Conservation (phyloP, 2,888 invertebrate genomes). For the Phlogophora meticulosa region DNA sequence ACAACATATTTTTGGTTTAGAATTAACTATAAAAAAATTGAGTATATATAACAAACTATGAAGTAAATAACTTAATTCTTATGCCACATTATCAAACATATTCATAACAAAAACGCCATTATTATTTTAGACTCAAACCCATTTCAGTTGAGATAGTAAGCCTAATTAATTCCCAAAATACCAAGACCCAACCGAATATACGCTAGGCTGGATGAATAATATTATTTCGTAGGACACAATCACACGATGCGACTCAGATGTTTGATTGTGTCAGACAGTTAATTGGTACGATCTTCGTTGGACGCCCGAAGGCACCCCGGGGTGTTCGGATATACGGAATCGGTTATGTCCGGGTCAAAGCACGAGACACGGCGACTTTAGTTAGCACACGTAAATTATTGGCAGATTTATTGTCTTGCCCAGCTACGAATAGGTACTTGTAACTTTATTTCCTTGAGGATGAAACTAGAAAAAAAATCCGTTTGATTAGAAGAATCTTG, state of each 20-base stretch:
- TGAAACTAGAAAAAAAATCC: too few relatives aligned
- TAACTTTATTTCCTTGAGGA: background rate
- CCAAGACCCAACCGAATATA: background rate
- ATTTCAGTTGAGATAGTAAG: background rate
- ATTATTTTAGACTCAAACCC: background rate
- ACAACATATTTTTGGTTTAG: too few relatives aligned
- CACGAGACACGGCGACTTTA: conserved; percentile 36
- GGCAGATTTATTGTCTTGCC: background rate
- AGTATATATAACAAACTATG: too few relatives aligned
- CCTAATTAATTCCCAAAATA: conserved; percentile 11
- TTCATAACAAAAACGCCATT: too few relatives aligned
- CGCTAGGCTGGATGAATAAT: background rate
- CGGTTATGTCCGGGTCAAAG: conserved; percentile 38
- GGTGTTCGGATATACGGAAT: conserved; percentile 59
- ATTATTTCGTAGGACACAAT: conserved; percentile 18
- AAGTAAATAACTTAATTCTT: too few relatives aligned
- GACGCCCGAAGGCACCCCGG: conserved; percentile 54
- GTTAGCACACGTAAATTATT: background rate
- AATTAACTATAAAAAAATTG: too few relatives aligned
- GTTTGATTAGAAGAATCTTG: background rate
- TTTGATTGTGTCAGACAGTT: conserved; percentile 56
- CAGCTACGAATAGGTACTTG: background rate
- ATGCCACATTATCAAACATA: too few relatives aligned
- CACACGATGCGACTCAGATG: conserved; percentile 25
- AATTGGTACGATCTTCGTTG: conserved; percentile 62